Evolutionary conservation across 2,888 invertebrate species (phyloP), one percentile per base, ranked within the genome.

Genomic region (Teinopalpus imperialis): DNA sequence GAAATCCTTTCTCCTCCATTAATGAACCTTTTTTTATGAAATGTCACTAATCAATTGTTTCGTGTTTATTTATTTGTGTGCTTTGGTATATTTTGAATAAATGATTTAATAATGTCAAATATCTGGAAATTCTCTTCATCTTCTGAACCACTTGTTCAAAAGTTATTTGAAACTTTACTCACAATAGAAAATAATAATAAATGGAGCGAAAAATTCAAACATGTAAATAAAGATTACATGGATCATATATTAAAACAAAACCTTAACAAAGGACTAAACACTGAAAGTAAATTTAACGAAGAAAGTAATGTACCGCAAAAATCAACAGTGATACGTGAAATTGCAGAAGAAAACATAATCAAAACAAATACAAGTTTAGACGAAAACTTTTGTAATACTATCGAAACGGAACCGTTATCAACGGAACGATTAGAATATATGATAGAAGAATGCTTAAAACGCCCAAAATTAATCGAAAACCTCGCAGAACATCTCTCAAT

Each of bases 401-500:
- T 70, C 0, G 72, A 74, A 21, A 42, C 56, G 0, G 74, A 79
- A 7, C 51, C 71, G 1, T 1, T 53, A 0, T 18, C 52, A 4
- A 57, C 59, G 2, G 57, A n/a, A n/a, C n/a, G n/a, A n/a, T n/a
- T 74, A 1, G 54, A 62, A 1, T 44, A 44, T 7, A 48, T 81
- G 0, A 40, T 64, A 1, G 51, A 66, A 49, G 63, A 70, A 55
- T 72, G 71, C 24, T 24, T 46, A 0, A 66, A 59, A 53, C 54
- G 66, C 2, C 55, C 53, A 0, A 43, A 50, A 8, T 46, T 75
- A 14, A 46, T 75, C 0, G 7, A 27, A 0, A 43, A 53, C 39
- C 49, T 82, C 7, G 71, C 79, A 0, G 26, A 66, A 42, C 63
- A 53, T 1, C 44, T 81, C 2, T 43, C 75, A 1, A 20, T 36